Base-by-base conservation (phyloP, 2,888 invertebrate genomes). In the Lasioglossum zephyrum region DNA sequence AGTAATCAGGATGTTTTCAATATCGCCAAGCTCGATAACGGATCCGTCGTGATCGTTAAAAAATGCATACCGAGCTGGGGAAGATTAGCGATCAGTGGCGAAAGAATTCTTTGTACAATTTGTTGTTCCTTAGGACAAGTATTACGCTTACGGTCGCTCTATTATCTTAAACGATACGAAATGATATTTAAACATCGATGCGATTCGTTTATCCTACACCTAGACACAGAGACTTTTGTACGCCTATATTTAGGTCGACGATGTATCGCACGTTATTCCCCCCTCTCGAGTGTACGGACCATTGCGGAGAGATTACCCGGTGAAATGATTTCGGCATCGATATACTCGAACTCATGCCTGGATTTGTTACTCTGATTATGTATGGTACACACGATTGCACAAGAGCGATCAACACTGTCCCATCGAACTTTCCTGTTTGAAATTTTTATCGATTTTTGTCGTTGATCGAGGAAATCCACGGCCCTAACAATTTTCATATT, bases 101-200 rank as follows among this genome's bases (percentile, higher is more conserved):
- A 83, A 83, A 83, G 36, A 73, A 75, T 85, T 44, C 72, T 85
- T 79, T 84, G 84, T 84, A 85, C 78, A 85, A 84, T 84, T 79
- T 44, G 44, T 83, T 44, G 44, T 77, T 79, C n/a, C 47, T 49
- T 63, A 70, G 13, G 57, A 44, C 77, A 70, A 69, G 44, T 31
- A 53, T 72, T 75, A 75, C 39, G 70, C 18, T 74, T 57, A 77
- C 57, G 69, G 39, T 39, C 69, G 16, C 36, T 13, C 47, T 63
- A 77, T 82, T 70, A 70, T 16, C 16, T 66, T 60, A 47, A 31
- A 57, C 57, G 36, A 44, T 66, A 73, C 41, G 66, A 74, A 81
- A 73, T 39, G 41, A 74, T 49, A 77, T 85, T 73, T 73, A 75
- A 74, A 84, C 78, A 85, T 47, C 72, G n/a, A 78, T 66, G 73